A percentile compares a stretch with the other conserved stretches of the same genome.
Conservation (phyloP, 2,888 invertebrate genomes). For the Erynnis tages region DNA sequence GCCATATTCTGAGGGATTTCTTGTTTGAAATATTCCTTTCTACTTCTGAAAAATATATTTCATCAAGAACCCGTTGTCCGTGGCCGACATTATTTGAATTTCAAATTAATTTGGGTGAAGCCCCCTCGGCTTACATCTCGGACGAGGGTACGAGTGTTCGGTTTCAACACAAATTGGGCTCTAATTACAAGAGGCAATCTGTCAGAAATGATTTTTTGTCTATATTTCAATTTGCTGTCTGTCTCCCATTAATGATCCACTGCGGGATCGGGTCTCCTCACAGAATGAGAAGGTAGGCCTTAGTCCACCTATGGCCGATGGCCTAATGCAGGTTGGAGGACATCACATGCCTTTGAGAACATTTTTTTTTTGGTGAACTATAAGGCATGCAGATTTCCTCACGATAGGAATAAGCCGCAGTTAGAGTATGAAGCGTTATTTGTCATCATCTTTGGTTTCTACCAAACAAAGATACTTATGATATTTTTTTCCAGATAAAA, state of each 20-base stretch:
- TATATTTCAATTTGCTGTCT: too few relatives aligned
- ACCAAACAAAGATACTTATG: too few relatives aligned
- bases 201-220: not conserved
- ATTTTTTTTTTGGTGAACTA: not conserved
- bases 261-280: too few relatives aligned
- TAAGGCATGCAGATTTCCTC: too few relatives aligned
- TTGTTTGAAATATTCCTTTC: not conserved
- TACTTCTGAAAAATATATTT: constrained; percentile 7
- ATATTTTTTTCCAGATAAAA: too few relatives aligned
- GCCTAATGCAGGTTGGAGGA: too few relatives aligned
- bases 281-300: too few relatives aligned
- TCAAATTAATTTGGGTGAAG: constrained; percentile 17
- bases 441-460: too few relatives aligned
- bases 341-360: not conserved
- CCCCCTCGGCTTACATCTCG: not conserved
- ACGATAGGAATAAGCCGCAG: too few relatives aligned
- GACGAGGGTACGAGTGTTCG: constrained; percentile 1
- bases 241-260: too few relatives aligned
- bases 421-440: too few relatives aligned
- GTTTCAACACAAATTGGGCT: constrained; percentile 24
- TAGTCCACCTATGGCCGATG: too few relatives aligned
- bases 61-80: not conserved
- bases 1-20: not conserved
- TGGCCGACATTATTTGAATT: constrained; percentile 14
- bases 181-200: constrained; percentile 33